Percentiles rank a stretch among this genome's conserved stretches.
These are phyloP conservation scores for Zoanthus solanderi DNA, from an alignment of 92 coral and sea anemone species.

Conservation along the genomic window DNA sequence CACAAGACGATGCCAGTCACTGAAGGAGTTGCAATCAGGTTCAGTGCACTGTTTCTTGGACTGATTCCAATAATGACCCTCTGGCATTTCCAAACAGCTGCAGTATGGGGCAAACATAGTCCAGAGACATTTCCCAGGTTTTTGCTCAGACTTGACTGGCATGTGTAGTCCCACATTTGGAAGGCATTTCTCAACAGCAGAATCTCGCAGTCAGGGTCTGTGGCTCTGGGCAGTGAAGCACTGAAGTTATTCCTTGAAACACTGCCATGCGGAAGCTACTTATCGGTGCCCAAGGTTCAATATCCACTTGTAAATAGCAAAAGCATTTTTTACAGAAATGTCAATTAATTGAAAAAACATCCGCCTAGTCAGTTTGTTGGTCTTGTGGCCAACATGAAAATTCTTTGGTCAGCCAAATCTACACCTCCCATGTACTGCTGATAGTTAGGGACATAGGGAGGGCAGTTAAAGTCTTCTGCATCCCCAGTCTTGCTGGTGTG, in stretches of 20 bases:
- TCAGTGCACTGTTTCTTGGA: constrained; percentile 14
- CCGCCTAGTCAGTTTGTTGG: neutral
- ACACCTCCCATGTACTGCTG: constrained; percentile 2
- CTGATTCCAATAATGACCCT: constrained; percentile 21
- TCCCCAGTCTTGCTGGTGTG: constrained; percentile 11
- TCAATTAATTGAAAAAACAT: neutral
- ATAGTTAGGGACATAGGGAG: constrained; percentile 17
- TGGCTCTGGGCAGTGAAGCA: neutral
- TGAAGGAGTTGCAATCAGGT: neutral
- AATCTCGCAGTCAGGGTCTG: neutral
- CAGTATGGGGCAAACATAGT: neutral
- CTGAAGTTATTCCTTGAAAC: constrained; percentile 1
- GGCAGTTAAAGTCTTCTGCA: constrained; percentile 19
- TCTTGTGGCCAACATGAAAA: constrained; percentile 11
- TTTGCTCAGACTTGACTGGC: constrained; percentile 25
- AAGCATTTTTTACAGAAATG: constrained; percentile 17
- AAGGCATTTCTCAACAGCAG: constrained; percentile 21
- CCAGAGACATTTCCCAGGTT: neutral
- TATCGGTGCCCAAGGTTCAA: too few species aligned
- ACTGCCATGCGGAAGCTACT: neutral
- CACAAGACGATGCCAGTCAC: constrained; percentile 5
- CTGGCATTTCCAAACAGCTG: neutral
- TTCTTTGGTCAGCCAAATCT: constrained; percentile 1
- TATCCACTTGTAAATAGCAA: neutral
- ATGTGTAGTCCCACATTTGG: constrained; percentile 15